phyloP scores from a whole-genome alignment of 2,797 vertebrate species.

The Hoplostethus atlanticus region DNA sequence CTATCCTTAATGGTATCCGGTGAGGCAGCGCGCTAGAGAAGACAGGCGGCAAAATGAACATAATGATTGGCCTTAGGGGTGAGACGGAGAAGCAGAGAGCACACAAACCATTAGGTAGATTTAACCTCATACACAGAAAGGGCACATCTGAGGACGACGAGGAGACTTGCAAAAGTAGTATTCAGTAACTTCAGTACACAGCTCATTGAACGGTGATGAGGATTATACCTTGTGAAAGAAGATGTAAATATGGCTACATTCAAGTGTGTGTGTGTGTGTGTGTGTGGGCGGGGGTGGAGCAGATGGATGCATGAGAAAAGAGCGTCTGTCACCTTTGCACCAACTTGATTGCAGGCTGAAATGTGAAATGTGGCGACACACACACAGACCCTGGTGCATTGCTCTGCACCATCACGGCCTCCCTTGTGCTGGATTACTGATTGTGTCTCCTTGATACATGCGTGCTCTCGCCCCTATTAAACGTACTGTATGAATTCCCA shows the following conservation, averaged over 20 bases:
- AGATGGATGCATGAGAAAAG: not conserved
- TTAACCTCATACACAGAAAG: constrained; percentile 56
- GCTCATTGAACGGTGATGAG: constrained; percentile 10
- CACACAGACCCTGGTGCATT: constrained; percentile 14
- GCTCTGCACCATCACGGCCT: not conserved
- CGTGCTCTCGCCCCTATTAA: constrained; percentile 15
- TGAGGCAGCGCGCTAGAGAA: constrained; percentile 50
- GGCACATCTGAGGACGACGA: constrained; percentile 33
- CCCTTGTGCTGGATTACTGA: constrained; percentile 37
- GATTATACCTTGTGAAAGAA: not conserved
- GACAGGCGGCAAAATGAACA: constrained; percentile 75
- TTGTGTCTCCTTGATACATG: constrained; percentile 32
- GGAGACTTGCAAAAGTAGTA: constrained; percentile 43
- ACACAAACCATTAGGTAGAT: constrained; percentile 44
- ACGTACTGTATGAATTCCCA: constrained; percentile 9
- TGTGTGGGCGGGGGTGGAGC: not conserved
- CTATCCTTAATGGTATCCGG: constrained; percentile 45
- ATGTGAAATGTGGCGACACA: constrained; percentile 13
- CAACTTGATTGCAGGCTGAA: constrained; percentile 46
- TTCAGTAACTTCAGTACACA: constrained; percentile 17
- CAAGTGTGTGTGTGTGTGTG: not conserved
- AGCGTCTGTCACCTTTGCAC: constrained; percentile 1
- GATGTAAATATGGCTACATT: constrained; percentile 10
- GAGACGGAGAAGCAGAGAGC: constrained; percentile 45
- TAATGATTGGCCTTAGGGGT: constrained; percentile 74